Evolutionary conservation across 2,888 invertebrate genomes (phyloP).

Genomic region (Drosophila neotestacea): DNA sequence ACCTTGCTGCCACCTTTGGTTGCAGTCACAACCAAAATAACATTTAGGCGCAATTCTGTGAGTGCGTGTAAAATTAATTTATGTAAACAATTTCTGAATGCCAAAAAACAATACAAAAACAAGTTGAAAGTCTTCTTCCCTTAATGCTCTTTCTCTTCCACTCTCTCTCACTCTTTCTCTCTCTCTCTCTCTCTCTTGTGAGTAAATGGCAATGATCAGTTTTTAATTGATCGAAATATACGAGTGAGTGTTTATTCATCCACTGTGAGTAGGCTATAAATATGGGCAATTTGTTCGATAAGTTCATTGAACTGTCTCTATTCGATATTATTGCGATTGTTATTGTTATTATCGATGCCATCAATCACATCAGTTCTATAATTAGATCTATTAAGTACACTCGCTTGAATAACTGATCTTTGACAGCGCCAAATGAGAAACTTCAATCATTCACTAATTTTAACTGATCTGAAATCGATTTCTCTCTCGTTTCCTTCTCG

Average conservation of each 20-base stretch:
- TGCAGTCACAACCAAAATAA: conserved; percentile 27
- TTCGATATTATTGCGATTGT: conserved; percentile 18
- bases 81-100: conserved; percentile 36
- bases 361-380: conserved; percentile 43
- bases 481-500: background rate
- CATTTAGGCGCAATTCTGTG: conserved; percentile 28
- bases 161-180: background rate
- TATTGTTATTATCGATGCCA: conserved; percentile 22
- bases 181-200: background rate
- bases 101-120: conserved; percentile 12
- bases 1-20: background rate
- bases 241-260: conserved; percentile 19
- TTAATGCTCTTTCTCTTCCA: background rate
- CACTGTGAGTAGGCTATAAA: conserved; percentile 32
- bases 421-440: conserved; percentile 5
- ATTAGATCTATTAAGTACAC: conserved; percentile 22
- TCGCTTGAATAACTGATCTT: conserved; percentile 30
- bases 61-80: conserved; percentile 6
- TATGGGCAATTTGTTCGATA: conserved; percentile 33
- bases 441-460: conserved; percentile 6
- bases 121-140: conserved; percentile 13
- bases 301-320: conserved; percentile 43
- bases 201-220: conserved; percentile 56
- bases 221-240: conserved; percentile 43
- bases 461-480: background rate